phyloP scores from a whole-genome alignment of 1,140 invertebrate genomes.

The Pectinophora gossypiella region DNA sequence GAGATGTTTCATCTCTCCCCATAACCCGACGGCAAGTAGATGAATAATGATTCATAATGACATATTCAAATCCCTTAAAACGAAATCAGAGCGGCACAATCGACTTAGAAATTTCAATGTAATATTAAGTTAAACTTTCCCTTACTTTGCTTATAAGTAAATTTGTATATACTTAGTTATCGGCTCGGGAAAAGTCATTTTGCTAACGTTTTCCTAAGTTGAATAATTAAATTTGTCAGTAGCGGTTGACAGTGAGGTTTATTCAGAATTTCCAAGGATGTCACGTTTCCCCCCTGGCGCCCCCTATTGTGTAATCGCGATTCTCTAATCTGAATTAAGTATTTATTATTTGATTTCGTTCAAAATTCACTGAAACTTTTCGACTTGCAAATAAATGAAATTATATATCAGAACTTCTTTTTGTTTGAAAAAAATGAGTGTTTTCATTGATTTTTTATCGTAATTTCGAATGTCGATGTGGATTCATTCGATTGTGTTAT shows the following conservation, averaged over 20 bases:
- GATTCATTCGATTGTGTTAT: too few species aligned
- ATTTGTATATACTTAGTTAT: slow-evolving; percentile 75
- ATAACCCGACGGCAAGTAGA: slow-evolving; percentile 6
- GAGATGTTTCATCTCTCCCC: too few species aligned
- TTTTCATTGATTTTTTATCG: too few species aligned
- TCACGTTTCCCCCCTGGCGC: slow-evolving; percentile 43
- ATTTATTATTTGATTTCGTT: slow-evolving; percentile 70
- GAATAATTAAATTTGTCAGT: slow-evolving; percentile 74
- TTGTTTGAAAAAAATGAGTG: too few species aligned
- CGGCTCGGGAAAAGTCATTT: slow-evolving; percentile 67
- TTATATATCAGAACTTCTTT: too few species aligned
- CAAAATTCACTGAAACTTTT: not conserved
- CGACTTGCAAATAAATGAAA: too few species aligned
- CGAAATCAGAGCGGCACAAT: slow-evolving; percentile 56
- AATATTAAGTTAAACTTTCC: slow-evolving; percentile 73
- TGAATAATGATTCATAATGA: slow-evolving; percentile 47
- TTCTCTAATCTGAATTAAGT: slow-evolving; percentile 71
- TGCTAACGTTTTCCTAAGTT: slow-evolving; percentile 72
- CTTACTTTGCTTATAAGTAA: slow-evolving; percentile 67
- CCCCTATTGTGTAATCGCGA: slow-evolving; percentile 62
- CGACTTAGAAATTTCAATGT: slow-evolving; percentile 72
- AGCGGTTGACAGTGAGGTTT: slow-evolving; percentile 66
- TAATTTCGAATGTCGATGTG: too few species aligned
- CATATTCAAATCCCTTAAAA: slow-evolving; percentile 60
- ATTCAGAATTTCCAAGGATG: slow-evolving; percentile 54